phyloP scores from a whole-genome alignment of 2,888 invertebrate genomes.

The Hyposoter didymator region DNA sequence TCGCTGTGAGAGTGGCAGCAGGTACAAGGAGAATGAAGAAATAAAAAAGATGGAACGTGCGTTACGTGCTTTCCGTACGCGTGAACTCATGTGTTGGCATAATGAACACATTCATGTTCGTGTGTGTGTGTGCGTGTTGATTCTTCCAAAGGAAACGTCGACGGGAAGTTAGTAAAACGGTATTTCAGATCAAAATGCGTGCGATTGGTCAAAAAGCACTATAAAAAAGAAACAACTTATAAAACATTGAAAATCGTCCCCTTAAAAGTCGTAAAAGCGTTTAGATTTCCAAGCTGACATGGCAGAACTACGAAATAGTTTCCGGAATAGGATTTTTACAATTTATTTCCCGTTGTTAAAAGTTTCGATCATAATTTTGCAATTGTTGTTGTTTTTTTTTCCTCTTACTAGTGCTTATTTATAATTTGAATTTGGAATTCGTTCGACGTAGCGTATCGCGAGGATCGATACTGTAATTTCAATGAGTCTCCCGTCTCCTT shows the following conservation, averaged over 20 bases:
- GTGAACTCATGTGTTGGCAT: conserved; percentile 58
- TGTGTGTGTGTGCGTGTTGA: not conserved
- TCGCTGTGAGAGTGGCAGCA: not conserved
- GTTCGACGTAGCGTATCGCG: conserved; percentile 58
- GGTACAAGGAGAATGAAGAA: conserved; percentile 16
- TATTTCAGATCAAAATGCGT: conserved; percentile 31
- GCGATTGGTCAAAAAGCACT: conserved; percentile 39
- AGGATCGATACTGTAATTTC: conserved; percentile 67
- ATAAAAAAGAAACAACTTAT: conserved; percentile 15
- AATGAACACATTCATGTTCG: conserved; percentile 30
- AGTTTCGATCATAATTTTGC: not conserved
- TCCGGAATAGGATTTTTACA: not conserved
- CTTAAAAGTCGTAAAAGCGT: conserved; percentile 15
- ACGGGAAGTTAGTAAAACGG: conserved; percentile 40
- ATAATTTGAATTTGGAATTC: conserved; percentile 51
- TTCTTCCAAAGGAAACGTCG: conserved; percentile 45
- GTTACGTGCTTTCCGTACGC: conserved; percentile 63
- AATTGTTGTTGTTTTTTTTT: not conserved
- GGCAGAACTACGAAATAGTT: conserved; percentile 5
- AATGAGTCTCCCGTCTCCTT: conserved; percentile 64
- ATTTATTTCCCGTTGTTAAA: not conserved
- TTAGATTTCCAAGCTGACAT: not conserved
- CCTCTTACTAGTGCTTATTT: conserved; percentile 19
- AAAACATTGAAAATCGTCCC: conserved; percentile 16
- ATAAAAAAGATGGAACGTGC: conserved; percentile 44